These are phyloP conservation scores for Drymodes brunneopygia DNA, from an alignment of 2,113 vertebrate genomes.

Conservation along the genomic window DNA sequence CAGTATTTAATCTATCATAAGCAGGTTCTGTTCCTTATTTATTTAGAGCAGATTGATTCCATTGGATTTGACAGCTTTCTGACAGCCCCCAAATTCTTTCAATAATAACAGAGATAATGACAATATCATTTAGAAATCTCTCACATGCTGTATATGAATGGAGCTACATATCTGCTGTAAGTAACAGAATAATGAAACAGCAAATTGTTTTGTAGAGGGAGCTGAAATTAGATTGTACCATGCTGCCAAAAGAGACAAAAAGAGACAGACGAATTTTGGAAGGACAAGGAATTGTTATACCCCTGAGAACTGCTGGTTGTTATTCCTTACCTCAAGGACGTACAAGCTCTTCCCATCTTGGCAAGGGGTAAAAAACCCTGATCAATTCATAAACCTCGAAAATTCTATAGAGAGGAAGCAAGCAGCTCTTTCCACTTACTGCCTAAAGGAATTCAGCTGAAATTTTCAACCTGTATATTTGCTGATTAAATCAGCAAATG, in stretches of 20 bases:
- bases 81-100: constrained; percentile 44
- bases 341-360: not conserved
- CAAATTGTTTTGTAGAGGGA: constrained; percentile 29
- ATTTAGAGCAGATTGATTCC: constrained; percentile 39
- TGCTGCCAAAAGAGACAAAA: constrained; percentile 19
- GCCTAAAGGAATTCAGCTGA: not conserved
- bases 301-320: not conserved
- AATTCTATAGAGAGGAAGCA: not conserved
- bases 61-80: constrained; percentile 50
- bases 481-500: not conserved
- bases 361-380: not conserved
- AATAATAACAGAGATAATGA: constrained; percentile 56
- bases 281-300: not conserved
- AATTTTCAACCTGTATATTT: not conserved
- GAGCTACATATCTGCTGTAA: constrained; percentile 32
- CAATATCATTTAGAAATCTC: constrained; percentile 64
- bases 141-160: not conserved
- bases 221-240: constrained; percentile 28
- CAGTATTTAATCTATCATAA: constrained; percentile 61
- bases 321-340: not conserved
- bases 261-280: constrained; percentile 1
- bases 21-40: constrained; percentile 46
- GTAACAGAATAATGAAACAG: constrained; percentile 46
- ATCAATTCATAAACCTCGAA: not conserved
- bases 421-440: not conserved